Evolutionary conservation across 1,140 invertebrate species (phyloP), one percentile per base, ranked within the genome.

Genomic region (Lordiphosa collinella): DNA sequence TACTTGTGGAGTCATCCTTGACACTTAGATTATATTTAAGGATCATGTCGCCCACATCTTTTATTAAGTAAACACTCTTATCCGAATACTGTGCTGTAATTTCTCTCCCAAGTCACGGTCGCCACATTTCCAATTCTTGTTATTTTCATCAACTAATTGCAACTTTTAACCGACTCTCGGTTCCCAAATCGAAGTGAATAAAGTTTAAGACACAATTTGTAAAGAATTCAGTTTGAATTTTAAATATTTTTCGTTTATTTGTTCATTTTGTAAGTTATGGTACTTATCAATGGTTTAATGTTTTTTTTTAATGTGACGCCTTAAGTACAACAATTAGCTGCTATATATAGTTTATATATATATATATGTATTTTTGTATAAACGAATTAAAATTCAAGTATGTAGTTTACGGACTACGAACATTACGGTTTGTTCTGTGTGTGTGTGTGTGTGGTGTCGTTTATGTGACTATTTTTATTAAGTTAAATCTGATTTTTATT

Each of bases 261-360:
- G 71, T 65, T 74, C 56, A 60, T 48, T 63, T 59, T 48, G 12
- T 52, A 52, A 52, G 49, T 29, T 29, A 29, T 29, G 25, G 25
- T 40, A 52, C 35, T 65, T 65, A 54, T 29, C 25, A 29, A 29
- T 29, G 25, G 25, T 29, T 29, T 29, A 47, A 47, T 47, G 29
- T 65, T 38, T 54, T 38, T 37, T 50, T 69, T 68, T 75, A 75
- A 80, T 76, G 71, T 67, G 76, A 75, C 54, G 51, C 58, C 64
- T 80, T 82, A 79, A 67, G 69, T 80, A 76, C 75, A 80, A 82
- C 76, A 82, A 70, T 80, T 66, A 76, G 73, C 67, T 71, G 73
- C 73, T 72, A 72, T 70, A 22, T 62, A 36, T 62, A 54, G 25
- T 25, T 25, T 56, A 37, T 49, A 22, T 55, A 14, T 58, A 25